phyloP scores from a whole-genome alignment of 1,140 invertebrate species.

The Conus ventricosus region DNA sequence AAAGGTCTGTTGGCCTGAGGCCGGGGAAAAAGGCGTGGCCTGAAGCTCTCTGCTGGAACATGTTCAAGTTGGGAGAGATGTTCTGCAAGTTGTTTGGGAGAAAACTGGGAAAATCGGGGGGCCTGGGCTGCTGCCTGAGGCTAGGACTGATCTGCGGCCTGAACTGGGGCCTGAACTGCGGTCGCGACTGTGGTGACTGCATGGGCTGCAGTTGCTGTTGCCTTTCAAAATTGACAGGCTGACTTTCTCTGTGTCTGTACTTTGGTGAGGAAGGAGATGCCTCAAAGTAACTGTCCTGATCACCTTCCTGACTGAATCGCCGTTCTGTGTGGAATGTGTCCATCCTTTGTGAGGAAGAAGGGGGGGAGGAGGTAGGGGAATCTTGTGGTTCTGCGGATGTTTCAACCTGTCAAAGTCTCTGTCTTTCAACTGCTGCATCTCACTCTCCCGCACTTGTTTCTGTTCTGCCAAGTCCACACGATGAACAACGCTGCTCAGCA shows the following conservation, averaged over 20 bases:
- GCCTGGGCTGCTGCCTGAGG: neutral
- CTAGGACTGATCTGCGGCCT: neutral
- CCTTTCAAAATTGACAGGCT: neutral
- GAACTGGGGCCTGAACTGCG: neutral
- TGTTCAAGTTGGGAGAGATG: neutral
- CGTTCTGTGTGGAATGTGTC: conserved; percentile 20
- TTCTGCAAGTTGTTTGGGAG: neutral
- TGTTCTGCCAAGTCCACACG: conserved; percentile 13
- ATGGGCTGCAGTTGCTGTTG: neutral
- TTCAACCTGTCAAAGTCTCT: neutral
- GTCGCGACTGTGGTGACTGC: neutral
- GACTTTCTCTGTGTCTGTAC: neutral
- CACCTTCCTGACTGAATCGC: conserved; percentile 10
- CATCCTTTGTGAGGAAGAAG: neutral
- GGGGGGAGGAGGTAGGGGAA: neutral
- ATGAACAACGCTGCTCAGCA: conserved; percentile 34
- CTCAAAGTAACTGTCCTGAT: neutral
- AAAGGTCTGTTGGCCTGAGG: conserved; percentile 1
- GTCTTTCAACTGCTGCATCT: conserved; percentile 19
- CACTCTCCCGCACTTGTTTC: conserved; percentile 10
- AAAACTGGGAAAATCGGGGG: neutral
- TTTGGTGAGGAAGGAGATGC: neutral
- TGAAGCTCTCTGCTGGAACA: neutral
- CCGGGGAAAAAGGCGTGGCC: neutral
- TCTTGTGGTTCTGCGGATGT: neutral